These are phyloP conservation scores for Lepus timidus DNA, from an alignment of 2,113 vertebrate species.

Conservation along the genomic window DNA sequence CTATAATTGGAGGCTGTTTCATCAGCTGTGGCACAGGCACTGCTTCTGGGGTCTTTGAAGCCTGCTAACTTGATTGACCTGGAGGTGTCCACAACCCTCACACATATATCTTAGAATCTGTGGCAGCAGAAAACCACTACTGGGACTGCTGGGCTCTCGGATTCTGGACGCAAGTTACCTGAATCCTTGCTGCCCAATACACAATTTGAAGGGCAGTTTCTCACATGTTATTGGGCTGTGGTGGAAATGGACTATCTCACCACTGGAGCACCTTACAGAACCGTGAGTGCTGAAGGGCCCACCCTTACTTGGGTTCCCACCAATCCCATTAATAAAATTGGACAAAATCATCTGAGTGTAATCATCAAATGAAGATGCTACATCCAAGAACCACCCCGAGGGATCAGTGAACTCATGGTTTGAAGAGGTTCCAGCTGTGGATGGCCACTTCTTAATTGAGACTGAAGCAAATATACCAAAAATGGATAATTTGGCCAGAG, in stretches of 20 bases:
- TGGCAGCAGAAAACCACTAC: background rate
- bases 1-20: background rate
- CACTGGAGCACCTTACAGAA: background rate
- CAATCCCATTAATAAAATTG: background rate
- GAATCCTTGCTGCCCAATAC: background rate
- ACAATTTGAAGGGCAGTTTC: background rate
- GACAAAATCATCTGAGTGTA: background rate
- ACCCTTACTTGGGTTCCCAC: background rate
- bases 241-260: background rate
- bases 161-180: background rate
- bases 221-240: background rate
- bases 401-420: background rate
- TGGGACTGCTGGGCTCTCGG: accelerated
- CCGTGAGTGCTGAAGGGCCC: background rate
- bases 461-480: background rate
- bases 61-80: background rate
- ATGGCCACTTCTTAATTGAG: background rate
- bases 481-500: background rate
- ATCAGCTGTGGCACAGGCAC: background rate
- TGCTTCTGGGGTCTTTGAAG: background rate
- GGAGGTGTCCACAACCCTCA: accelerated
- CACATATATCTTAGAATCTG: no score
- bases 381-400: background rate
- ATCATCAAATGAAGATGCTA: background rate
- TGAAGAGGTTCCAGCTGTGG: background rate